Base-by-base conservation (phyloP, 2,888 invertebrate species). In the Lordiphosa andalusiaca region DNA sequence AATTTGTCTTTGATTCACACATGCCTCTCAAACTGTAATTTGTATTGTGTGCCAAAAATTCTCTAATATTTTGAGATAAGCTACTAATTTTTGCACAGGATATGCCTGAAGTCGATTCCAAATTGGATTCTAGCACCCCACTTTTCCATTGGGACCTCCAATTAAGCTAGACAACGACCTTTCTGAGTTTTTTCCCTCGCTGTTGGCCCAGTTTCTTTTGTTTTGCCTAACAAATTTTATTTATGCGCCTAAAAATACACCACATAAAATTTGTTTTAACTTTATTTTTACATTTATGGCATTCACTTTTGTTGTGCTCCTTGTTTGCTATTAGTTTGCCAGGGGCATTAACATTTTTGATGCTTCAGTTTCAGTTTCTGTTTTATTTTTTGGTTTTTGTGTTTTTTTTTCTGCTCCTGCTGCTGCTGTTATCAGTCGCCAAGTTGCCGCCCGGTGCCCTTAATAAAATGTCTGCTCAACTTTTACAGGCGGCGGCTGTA, bases 401-500 rank as follows among this genome's bases (percentile, higher is more conserved):
- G 23, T n/a, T 30, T 39, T 36, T 21, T 48, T 48, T 12, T 48
- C 36, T 49, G n/a, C 25, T 25, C 53, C 12, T 9, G 33, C 25
- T 38, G 49, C 30, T 55, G 25, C 12, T 21, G 37, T 67, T 66
- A 67, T 65, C 65, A 49, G 68, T 47, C 50, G 65, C 53, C 65
- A 60, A 53, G 53, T 50, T 63, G 59, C 51, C 68, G 64, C 49
- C 65, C 30, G 30, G 9, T 30, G 30, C 30, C 30, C 30, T 30
- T 30, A 30, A 30, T 30, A 30, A 30, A 30, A 30, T 30, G 30
- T 30, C 30, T 30, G 30, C 59, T 70, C 71, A 62, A 74, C 69
- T 77, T 77, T 84, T 84, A 84, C 66, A 71, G 50, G 75, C 72
- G 25, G 58, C n/a, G 64, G 72, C 81, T 75, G 84, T 84, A 82